These are phyloP conservation scores for Coracias cyanogaster DNA, from an alignment of 2,797 vertebrate genomes.

Conservation along the genomic window DNA sequence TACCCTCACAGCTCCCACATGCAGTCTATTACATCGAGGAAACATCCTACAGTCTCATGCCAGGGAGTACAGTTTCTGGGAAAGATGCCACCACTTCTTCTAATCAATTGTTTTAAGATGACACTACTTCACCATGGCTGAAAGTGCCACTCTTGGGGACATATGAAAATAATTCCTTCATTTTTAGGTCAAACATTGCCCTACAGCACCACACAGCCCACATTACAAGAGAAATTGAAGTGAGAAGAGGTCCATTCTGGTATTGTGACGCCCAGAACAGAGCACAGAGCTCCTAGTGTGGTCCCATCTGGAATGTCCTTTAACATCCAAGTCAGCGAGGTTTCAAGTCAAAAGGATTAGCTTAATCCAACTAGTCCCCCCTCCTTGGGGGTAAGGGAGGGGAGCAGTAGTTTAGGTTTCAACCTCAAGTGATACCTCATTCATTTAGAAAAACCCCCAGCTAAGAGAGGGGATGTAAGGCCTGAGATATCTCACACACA, in stretches of 20 bases:
- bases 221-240: constrained; percentile 10
- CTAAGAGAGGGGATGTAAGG: neutral
- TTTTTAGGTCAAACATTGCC: constrained; percentile 64
- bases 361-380: constrained; percentile 1
- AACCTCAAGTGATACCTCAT: constrained; percentile 48
- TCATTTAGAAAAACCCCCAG: neutral
- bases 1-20: constrained; percentile 4
- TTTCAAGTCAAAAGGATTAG: constrained; percentile 14
- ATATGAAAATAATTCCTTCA: constrained; percentile 63
- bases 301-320: constrained; percentile 54
- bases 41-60: constrained; percentile 37
- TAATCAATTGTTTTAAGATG: constrained; percentile 57
- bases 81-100: constrained; percentile 55
- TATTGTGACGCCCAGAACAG: neutral
- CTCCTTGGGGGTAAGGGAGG: constrained; percentile 32
- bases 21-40: constrained; percentile 23
- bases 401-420: constrained; percentile 29
- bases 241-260: neutral
- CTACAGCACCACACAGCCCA: constrained; percentile 44
- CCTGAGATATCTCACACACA: neutral
- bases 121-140: constrained; percentile 40
- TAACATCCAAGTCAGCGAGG: constrained; percentile 28
- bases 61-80: constrained; percentile 53
- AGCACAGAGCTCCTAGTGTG: constrained; percentile 57
- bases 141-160: constrained; percentile 53